Evolutionary conservation across 2,888 invertebrate species (phyloP).

Genomic region (Eulithis testata): DNA sequence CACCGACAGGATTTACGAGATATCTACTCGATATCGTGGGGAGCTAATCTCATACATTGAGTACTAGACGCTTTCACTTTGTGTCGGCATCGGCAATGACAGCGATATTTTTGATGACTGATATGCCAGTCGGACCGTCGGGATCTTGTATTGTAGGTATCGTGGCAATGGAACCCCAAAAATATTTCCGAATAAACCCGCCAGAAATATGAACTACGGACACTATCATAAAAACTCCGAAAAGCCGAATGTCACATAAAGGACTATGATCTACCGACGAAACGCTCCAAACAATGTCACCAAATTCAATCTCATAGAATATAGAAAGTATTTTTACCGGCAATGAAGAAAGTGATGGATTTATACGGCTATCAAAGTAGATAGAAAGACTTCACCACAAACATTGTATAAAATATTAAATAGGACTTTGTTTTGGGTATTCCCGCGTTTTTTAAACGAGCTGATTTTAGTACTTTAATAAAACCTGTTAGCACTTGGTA

Average conservation of each 20-base stretch:
- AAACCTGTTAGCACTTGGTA: no score
- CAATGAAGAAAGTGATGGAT: constrained; percentile 73
- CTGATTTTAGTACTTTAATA: background rate
- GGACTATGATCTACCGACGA: constrained; percentile 23
- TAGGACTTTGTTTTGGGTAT: background rate
- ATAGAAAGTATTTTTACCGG: constrained; percentile 82
- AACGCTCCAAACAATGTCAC: constrained; percentile 40
- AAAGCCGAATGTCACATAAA: constrained; percentile 24
- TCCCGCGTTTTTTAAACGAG: background rate
- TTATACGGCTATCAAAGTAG: constrained; percentile 14
- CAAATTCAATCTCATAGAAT: constrained; percentile 72
- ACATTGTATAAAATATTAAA: background rate
- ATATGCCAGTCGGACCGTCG: no score
- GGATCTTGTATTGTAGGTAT: no score
- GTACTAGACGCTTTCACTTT: no score
- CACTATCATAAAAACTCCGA: constrained; percentile 23
- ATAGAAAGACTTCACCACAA: background rate
- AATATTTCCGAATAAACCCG: background rate
- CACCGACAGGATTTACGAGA: no score
- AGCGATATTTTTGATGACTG: no score
- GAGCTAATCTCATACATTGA: no score
- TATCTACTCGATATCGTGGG: no score
- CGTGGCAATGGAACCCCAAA: background rate
- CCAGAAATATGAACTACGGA: constrained; percentile 9
- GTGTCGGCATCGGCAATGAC: no score